Conservation (phyloP, 2,888 invertebrate genomes). For the Rhaphigaster nebulosa region DNA sequence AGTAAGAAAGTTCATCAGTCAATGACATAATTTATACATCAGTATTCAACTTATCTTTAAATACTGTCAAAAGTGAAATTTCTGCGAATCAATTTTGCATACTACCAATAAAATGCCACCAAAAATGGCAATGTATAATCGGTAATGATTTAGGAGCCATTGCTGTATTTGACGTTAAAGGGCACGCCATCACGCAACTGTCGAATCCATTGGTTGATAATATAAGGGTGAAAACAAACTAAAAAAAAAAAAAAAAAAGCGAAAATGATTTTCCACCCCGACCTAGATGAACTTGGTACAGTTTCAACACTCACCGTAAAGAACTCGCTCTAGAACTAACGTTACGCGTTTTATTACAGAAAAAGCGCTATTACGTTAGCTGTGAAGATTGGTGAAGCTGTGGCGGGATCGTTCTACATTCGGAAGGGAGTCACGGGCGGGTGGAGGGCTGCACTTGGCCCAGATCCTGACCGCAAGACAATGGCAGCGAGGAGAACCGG, state of each 20-base stretch:
- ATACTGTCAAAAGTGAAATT: neutral
- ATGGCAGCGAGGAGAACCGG: neutral
- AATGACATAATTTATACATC: too few species aligned
- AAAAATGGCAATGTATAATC: neutral
- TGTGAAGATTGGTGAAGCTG: neutral
- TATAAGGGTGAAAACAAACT: neutral
- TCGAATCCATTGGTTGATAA: neutral
- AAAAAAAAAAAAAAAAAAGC: slow-evolving; percentile 25
- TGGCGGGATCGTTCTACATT: neutral
- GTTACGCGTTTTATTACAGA: neutral
- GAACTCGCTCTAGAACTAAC: neutral
- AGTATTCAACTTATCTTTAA: too few species aligned
- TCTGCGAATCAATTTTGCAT: neutral
- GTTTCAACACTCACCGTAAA: slow-evolving; percentile 27
- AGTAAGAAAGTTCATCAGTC: too few species aligned
- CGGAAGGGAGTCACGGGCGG: neutral
- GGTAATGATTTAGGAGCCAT: neutral
- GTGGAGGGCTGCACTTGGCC: slow-evolving; percentile 9
- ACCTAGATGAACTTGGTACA: neutral
- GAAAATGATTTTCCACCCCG: slow-evolving; percentile 26
- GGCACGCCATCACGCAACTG: neutral
- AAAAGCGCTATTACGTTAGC: neutral
- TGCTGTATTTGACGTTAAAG: neutral
- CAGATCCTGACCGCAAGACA: slow-evolving; percentile 1
- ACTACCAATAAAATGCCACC: neutral